Conservation (phyloP, 2,113 vertebrate genomes). For the Forbesichthys agassizii region DNA sequence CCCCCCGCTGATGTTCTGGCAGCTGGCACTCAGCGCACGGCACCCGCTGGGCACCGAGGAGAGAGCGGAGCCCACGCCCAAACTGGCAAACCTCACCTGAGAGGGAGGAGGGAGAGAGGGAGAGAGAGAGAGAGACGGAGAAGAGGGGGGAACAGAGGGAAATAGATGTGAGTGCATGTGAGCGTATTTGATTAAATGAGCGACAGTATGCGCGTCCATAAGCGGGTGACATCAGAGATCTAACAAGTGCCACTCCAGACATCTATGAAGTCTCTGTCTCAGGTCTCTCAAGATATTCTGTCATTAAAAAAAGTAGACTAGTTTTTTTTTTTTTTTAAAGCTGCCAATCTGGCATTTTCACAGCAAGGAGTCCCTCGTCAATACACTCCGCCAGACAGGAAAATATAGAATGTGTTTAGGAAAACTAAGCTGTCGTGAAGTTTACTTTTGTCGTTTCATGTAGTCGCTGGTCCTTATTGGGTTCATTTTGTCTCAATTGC, state of each 20-base stretch:
- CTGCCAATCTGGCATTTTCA: slow-evolving; percentile 12
- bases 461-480: slow-evolving; percentile 12
- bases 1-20: slow-evolving; percentile 96
- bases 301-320: background rate
- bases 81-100: slow-evolving; percentile 92
- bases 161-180: background rate
- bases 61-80: slow-evolving; percentile 89
- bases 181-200: background rate
- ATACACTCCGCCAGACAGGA: slow-evolving; percentile 10
- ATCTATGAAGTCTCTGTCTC: slow-evolving; percentile 1
- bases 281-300: background rate
- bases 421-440: slow-evolving; percentile 36
- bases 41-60: slow-evolving; percentile 86
- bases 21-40: slow-evolving; percentile 86
- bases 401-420: slow-evolving; percentile 7
- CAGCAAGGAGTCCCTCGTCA: slow-evolving; percentile 18
- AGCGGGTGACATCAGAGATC: background rate
- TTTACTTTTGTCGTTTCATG: slow-evolving; percentile 22
- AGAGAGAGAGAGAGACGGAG: background rate
- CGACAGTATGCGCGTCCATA: background rate
- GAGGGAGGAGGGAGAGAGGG: background rate
- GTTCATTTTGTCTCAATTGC: slow-evolving; percentile 33
- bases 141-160: background rate
- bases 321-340: background rate
- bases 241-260: background rate